phyloP scores from a whole-genome alignment of 1,140 invertebrate species.

The Aradophagus sp. region DNA sequence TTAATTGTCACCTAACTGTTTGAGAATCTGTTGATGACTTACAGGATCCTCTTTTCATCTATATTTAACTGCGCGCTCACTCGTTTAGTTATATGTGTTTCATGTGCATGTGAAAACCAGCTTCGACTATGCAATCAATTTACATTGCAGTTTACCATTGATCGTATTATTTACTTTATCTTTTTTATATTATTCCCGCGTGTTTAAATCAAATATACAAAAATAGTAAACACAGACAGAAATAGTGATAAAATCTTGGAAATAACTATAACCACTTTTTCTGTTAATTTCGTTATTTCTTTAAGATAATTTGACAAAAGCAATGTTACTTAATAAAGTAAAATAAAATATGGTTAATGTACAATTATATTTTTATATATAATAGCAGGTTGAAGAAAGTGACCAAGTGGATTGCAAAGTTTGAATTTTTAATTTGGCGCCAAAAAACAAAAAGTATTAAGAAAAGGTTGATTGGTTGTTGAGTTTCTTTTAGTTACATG shows the following conservation, averaged over 20 bases:
- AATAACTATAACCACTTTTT: constrained; percentile 12
- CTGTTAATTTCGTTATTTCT: constrained; percentile 1
- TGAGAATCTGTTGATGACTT: constrained; percentile 48
- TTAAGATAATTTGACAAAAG: constrained; percentile 2
- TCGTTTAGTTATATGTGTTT: constrained; percentile 45
- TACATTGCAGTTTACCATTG: constrained; percentile 40
- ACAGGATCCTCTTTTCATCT: constrained; percentile 52
- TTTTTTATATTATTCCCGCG: constrained; percentile 43
- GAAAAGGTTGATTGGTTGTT: too few relatives aligned
- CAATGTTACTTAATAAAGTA: too few relatives aligned
- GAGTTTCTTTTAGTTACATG: too few relatives aligned
- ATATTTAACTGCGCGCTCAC: constrained; percentile 52
- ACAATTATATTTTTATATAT: too few relatives aligned
- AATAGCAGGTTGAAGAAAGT: too few relatives aligned
- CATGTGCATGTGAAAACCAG: constrained; percentile 50
- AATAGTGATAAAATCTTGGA: constrained; percentile 8
- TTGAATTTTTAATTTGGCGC: too few relatives aligned
- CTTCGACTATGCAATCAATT: constrained; percentile 51
- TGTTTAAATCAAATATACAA: constrained; percentile 39
- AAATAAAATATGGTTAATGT: too few relatives aligned
- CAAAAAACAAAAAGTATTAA: too few relatives aligned
- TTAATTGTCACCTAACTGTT: constrained; percentile 51
- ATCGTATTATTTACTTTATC: constrained; percentile 31
- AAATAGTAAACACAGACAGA: constrained; percentile 24
- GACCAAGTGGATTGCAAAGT: too few relatives aligned